Conservation (phyloP, 2,888 invertebrate species). For the Noctua janthe region DNA sequence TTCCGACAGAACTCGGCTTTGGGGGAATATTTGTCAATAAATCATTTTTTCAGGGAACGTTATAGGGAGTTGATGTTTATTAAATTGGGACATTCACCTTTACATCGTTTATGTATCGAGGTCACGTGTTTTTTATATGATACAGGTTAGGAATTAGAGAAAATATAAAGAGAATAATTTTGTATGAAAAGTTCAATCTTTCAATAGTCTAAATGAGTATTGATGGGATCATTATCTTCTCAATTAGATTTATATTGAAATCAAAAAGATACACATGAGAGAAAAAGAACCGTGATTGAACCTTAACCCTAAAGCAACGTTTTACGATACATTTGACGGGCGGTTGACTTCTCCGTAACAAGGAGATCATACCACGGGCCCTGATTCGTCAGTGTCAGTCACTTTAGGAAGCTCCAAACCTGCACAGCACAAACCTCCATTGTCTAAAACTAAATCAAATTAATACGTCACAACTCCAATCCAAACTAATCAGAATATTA, state of each 20-base stretch:
- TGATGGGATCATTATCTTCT: neutral
- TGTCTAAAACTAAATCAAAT: slow-evolving; percentile 57
- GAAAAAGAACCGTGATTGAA: neutral
- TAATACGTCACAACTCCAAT: slow-evolving; percentile 58
- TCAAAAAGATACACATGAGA: neutral
- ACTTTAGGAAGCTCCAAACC: neutral
- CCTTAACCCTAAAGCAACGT: neutral
- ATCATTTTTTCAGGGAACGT: slow-evolving; percentile 38
- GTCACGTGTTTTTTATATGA: neutral
- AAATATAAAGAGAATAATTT: slow-evolving; percentile 17
- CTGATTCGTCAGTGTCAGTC: neutral
- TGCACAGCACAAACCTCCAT: slow-evolving; percentile 14
- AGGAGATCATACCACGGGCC: neutral
- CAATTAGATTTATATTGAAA: neutral
- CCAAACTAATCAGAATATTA: slow-evolving; percentile 75
- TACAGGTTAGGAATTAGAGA: neutral
- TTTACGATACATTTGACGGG: neutral
- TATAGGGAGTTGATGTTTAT: slow-evolving; percentile 18
- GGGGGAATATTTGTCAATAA: slow-evolving; percentile 42
- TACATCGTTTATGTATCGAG: neutral
- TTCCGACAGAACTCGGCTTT: slow-evolving; percentile 26
- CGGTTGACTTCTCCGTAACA: neutral
- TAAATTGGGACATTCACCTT: slow-evolving; percentile 47
- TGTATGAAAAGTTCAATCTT: neutral
- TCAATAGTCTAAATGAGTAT: slow-evolving; percentile 1